A percentile compares a stretch with the other conserved stretches of the same genome.
phyloP scores from a whole-genome alignment of 2,797 vertebrate species.

The Coregonus suidteri region DNA sequence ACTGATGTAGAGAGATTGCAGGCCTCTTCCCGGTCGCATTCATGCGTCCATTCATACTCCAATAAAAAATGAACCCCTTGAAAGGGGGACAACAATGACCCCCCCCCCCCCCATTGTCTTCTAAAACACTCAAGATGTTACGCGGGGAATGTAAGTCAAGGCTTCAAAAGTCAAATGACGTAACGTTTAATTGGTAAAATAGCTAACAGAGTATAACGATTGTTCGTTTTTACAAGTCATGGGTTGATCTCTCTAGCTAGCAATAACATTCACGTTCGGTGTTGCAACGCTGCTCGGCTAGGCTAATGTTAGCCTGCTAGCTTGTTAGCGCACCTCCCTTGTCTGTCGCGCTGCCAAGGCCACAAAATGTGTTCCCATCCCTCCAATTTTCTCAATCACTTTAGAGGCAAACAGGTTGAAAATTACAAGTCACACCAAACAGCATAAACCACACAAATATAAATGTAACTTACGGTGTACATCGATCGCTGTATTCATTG shows the following conservation, averaged over 20 bases:
- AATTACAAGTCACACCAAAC: background rate
- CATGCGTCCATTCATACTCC: background rate
- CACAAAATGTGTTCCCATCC: slow-evolving; percentile 3
- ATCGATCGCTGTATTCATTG: slow-evolving; percentile 95
- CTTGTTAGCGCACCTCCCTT: slow-evolving; percentile 26
- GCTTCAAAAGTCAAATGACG: background rate
- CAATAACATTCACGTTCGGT: slow-evolving; percentile 66
- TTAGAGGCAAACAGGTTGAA: background rate
- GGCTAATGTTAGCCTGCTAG: background rate
- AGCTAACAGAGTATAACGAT: background rate
- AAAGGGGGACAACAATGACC: background rate
- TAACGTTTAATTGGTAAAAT: background rate
- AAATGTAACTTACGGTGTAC: slow-evolving; percentile 89
- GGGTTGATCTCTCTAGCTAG: slow-evolving; percentile 48
- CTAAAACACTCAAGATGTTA: background rate
- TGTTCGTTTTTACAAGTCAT: background rate
- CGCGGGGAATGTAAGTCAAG: background rate
- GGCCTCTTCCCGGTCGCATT: background rate
- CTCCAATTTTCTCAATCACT: background rate
- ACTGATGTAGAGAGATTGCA: background rate
- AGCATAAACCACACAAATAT: background rate
- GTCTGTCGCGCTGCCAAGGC: background rate
- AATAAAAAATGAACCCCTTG: background rate
- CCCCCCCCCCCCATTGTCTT: background rate
- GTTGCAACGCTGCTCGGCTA: slow-evolving; percentile 50